These are phyloP conservation scores for Dryobates pubescens DNA, from an alignment of 2,797 vertebrate genomes.

Conservation along the genomic window DNA sequence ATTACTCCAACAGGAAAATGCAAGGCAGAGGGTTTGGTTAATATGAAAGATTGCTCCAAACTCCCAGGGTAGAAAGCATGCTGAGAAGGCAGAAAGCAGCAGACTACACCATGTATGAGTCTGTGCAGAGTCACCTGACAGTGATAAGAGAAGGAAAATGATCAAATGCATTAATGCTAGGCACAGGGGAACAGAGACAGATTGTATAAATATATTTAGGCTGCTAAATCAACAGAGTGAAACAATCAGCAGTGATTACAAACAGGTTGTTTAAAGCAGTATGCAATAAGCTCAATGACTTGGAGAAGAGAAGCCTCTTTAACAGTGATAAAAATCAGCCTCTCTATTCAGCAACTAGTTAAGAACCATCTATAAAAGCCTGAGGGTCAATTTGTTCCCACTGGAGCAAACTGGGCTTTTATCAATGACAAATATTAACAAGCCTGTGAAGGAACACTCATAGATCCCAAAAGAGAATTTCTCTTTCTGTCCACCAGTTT, in stretches of 20 bases:
- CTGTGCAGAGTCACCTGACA: neutral
- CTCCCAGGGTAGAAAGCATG: neutral
- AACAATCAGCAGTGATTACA: constrained; percentile 58
- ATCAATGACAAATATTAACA: neutral
- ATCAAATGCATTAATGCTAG: constrained; percentile 31
- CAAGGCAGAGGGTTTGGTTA: neutral
- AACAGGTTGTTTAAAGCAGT: constrained; percentile 45
- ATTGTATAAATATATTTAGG: constrained; percentile 43
- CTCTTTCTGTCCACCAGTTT: neutral
- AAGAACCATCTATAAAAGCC: neutral
- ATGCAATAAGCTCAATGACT: constrained; percentile 27
- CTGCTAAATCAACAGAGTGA: constrained; percentile 49
- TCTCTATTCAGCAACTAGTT: neutral
- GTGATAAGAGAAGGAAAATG: constrained; percentile 32
- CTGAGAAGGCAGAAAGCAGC: neutral
- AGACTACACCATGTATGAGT: neutral
- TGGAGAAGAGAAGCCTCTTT: neutral
- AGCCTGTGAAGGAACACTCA: neutral
- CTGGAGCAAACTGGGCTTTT: neutral
- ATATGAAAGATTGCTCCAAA: neutral
- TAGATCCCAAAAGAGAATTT: neutral
- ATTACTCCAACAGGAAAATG: neutral
- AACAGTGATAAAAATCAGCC: neutral
- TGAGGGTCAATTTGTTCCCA: neutral
- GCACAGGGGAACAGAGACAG: constrained; percentile 16